These are phyloP conservation scores for Neogobius melanostomus DNA, from an alignment of 2,113 vertebrate species.

Conservation along the genomic window DNA sequence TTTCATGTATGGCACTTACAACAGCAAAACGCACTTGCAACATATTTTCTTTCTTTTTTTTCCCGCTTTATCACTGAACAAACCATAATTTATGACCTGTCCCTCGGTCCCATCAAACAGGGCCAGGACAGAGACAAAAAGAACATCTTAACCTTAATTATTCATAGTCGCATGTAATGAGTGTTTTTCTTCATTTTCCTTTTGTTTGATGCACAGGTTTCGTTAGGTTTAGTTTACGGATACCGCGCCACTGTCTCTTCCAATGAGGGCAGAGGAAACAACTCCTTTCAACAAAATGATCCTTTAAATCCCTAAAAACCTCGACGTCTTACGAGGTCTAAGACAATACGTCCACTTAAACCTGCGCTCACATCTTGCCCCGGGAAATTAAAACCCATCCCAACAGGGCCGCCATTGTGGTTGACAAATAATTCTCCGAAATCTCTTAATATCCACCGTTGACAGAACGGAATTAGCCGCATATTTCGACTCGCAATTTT, in stretches of 20 bases:
- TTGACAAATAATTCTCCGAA: conserved; percentile 76
- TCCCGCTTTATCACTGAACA: too few relatives aligned
- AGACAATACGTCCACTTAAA: conserved; percentile 69
- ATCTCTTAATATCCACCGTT: conserved; percentile 97
- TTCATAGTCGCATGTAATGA: too few relatives aligned
- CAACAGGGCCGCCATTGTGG: conserved; percentile 92
- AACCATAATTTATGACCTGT: too few relatives aligned
- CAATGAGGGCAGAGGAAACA: conserved; percentile 3
- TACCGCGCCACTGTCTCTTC: neutral
- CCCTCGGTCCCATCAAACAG: too few relatives aligned
- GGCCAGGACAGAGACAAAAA: too few relatives aligned
- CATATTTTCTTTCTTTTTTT: too few relatives aligned
- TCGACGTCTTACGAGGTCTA: conserved; percentile 52
- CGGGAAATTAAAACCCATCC: conserved; percentile 81
- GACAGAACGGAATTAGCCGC: conserved; percentile 97
- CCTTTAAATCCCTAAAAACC: conserved; percentile 50
- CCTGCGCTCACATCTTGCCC: conserved; percentile 67
- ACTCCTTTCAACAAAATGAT: conserved; percentile 31
- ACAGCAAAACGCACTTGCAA: too few relatives aligned
- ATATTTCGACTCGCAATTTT: conserved; percentile 84
- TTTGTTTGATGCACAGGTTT: too few relatives aligned
- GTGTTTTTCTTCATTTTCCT: too few relatives aligned
- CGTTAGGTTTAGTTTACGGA: neutral
- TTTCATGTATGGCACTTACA: neutral
- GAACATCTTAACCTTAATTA: too few relatives aligned